Conservation (phyloP, 2,797 vertebrate species). For the Enteromius unitaeniatus region DNA sequence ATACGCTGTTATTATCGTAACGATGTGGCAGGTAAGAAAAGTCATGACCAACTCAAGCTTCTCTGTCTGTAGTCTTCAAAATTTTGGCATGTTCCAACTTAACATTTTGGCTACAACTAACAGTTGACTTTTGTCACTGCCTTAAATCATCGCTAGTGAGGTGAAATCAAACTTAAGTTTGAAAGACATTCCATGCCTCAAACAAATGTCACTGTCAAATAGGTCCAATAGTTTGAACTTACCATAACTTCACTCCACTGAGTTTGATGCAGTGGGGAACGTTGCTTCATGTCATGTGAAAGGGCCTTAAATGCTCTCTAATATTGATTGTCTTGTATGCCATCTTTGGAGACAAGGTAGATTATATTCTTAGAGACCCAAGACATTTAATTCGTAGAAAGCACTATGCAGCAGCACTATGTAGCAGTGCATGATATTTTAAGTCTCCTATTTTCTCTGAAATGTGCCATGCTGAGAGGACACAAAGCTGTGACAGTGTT, state of each 20-base stretch:
- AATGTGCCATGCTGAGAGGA: conserved; percentile 35
- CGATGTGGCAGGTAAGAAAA: neutral
- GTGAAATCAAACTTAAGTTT: neutral
- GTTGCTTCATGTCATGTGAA: neutral
- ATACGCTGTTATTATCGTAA: neutral
- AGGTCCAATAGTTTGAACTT: neutral
- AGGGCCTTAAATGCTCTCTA: neutral
- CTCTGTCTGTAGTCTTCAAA: neutral
- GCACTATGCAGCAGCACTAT: neutral
- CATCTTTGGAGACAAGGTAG: neutral
- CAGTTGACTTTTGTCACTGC: neutral
- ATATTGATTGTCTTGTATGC: neutral
- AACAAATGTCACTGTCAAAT: neutral
- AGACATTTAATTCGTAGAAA: neutral
- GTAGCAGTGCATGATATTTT: conserved; percentile 19
- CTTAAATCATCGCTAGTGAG: neutral
- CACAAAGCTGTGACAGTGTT: conserved; percentile 53
- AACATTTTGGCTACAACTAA: neutral
- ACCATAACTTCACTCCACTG: neutral
- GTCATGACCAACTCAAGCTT: neutral
- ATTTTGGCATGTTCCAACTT: neutral
- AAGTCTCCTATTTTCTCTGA: conserved; percentile 27
- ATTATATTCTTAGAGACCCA: neutral
- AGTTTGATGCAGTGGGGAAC: neutral
- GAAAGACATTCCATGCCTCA: neutral